Evolutionary conservation across 1,140 invertebrate genomes (phyloP).

Genomic region (Drosophila rhopaloa): DNA sequence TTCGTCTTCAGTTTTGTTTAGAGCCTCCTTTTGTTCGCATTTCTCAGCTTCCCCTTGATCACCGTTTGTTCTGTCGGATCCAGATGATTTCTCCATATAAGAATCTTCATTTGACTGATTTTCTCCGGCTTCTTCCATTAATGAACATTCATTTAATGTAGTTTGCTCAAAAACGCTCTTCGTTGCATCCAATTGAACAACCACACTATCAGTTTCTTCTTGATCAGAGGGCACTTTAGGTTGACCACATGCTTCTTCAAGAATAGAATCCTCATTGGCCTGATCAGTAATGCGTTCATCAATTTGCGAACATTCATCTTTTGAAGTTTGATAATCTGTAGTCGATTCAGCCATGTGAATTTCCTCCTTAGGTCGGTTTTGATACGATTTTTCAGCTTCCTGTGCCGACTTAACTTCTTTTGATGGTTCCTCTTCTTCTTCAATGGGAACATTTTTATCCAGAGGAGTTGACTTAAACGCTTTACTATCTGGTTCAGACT

Average conservation of each 20-base stretch:
- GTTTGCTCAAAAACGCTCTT: background rate
- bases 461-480: too few species aligned
- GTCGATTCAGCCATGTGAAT: too few species aligned
- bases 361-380: too few species aligned
- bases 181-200: slow-evolving; percentile 4
- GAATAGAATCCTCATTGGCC: background rate
- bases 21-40: too few species aligned
- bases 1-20: too few species aligned
- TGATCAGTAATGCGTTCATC: background rate
- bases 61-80: background rate
- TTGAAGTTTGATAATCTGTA: too few species aligned
- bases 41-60: background rate
- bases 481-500: too few species aligned
- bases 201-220: background rate
- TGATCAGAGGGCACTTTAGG: background rate
- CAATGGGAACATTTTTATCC: too few species aligned
- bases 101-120: background rate
- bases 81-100: background rate
- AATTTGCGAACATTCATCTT: background rate
- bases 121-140: too few species aligned
- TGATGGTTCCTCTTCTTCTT: background rate
- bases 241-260: background rate
- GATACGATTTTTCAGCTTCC: background rate
- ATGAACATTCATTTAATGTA: background rate
- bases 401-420: background rate